Evolutionary conservation across 1,140 invertebrate species (phyloP), one percentile per base, ranked within the genome.

Genomic region (Caenorhabditis latens): DNA sequence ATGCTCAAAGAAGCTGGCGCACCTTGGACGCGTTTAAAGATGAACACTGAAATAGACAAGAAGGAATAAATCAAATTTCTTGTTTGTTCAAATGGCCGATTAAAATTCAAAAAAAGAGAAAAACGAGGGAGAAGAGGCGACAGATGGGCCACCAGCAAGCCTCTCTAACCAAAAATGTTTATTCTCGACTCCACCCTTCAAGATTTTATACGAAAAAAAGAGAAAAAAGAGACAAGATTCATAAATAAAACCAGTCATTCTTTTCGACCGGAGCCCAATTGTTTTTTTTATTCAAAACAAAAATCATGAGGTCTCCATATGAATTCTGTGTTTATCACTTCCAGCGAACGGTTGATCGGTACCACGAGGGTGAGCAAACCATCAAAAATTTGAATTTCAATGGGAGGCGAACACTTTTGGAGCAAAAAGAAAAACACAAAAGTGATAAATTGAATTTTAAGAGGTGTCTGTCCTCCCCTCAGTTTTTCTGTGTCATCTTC

Each of bases 101-200:
- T 79, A 79, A 79, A 79, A 79, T 79, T 71, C 67, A 71, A 24
- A 19, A 32, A 43, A 16, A 71, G 32, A 32, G 32, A 32, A 32
- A 32, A 32, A 2, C 32, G 32, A 32, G 32, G 32, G 32, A 61
- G 57, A 61, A 61, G 57, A 61, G 57, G 9, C 14, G 32, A 43
- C 24, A 40, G 21, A 9, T 9, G 6, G 24, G 9, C 24, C 16
- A 11, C 11, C 40, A n/a, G n/a, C n/a, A n/a, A n/a, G 40, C 46
- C 6, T n/a, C n/a, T n/a, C n/a, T 13, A 6, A 19, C 71, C 71
- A 46, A 79, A 79, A 79, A 79, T 79, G 71, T 79, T 79, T 79
- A 50, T 79, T 50, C 71, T 53, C n/a, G 43, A 50, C 71, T 79
- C 71, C 71, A 24, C 71, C 71, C 40, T 50, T 53, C 50, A 53